phyloP scores from a whole-genome alignment of 2,888 invertebrate species.

The Caenorhabditis plicata region DNA sequence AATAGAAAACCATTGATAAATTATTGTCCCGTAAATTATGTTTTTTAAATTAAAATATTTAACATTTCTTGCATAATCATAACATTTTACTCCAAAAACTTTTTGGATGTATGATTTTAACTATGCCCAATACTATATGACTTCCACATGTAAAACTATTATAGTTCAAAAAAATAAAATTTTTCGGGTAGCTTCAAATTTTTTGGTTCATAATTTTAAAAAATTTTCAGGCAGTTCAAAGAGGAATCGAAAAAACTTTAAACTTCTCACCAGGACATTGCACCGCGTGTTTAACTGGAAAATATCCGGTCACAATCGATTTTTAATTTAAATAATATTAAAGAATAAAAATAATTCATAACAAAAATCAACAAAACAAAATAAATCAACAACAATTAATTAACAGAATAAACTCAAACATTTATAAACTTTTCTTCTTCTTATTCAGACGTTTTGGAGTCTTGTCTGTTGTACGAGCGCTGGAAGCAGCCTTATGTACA shows the following conservation, averaged over 20 bases:
- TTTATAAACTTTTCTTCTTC: slow-evolving; percentile 30
- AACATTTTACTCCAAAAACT: too few species aligned
- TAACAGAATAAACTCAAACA: not conserved
- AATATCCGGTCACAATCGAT: slow-evolving; percentile 56
- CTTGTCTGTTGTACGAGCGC: slow-evolving; percentile 20
- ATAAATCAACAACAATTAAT: slow-evolving; percentile 6
- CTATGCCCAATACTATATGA: too few species aligned
- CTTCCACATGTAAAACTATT: too few species aligned
- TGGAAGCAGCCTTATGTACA: slow-evolving; percentile 8
- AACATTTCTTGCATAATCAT: too few species aligned
- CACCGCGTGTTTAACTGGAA: slow-evolving; percentile 58
- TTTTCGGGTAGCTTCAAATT: too few species aligned
- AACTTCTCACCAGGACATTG: slow-evolving; percentile 53
- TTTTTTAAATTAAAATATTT: too few species aligned
- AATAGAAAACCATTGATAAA: too few species aligned
- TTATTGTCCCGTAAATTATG: too few species aligned
- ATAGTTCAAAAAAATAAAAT: too few species aligned
- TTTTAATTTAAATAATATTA: slow-evolving; percentile 20
- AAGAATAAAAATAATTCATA: slow-evolving; percentile 1
- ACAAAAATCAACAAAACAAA: slow-evolving; percentile 3
- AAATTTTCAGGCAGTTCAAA: slow-evolving; percentile 43
- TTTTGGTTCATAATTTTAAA: too few species aligned
- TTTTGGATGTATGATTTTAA: too few species aligned
- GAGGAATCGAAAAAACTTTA: slow-evolving; percentile 22
- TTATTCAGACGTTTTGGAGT: slow-evolving; percentile 17